These are phyloP conservation scores for Epinephelus coioides DNA, from an alignment of 2,797 vertebrate genomes.

Conservation along the genomic window DNA sequence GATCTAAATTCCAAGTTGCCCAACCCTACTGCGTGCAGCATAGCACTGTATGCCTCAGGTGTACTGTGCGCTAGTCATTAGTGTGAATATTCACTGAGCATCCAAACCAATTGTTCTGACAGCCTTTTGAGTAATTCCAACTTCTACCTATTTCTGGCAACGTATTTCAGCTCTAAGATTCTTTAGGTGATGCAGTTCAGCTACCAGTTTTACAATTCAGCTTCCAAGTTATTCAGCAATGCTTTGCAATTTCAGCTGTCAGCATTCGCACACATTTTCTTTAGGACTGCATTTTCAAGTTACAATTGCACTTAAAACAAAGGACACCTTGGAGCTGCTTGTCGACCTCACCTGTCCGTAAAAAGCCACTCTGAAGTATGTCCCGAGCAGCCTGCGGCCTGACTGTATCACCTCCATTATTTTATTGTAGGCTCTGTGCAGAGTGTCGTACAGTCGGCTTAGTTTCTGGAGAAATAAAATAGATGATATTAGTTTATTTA, in stretches of 20 bases:
- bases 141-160: no score
- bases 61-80: not conserved
- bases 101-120: no score
- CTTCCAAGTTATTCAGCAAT: no score
- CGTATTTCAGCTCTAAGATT: no score
- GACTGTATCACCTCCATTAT: slow-evolving; percentile 95
- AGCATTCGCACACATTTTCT: no score
- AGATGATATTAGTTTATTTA: not conserved
- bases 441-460: slow-evolving; percentile 93
- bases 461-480: slow-evolving; percentile 88
- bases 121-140: no score
- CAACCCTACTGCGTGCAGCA: not conserved
- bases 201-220: no score
- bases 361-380: slow-evolving; percentile 97
- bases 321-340: not conserved
- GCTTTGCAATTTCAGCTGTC: no score
- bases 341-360: slow-evolving; percentile 91
- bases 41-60: not conserved
- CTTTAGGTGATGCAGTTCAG: no score
- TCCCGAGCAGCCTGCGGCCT: slow-evolving; percentile 93
- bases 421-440: slow-evolving; percentile 96
- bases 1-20: not conserved
- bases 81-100: no score
- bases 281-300: no score
- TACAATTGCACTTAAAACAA: not conserved